phyloP scores from a whole-genome alignment of 2,888 invertebrate species.

The Hydrotaea diabolus region DNA sequence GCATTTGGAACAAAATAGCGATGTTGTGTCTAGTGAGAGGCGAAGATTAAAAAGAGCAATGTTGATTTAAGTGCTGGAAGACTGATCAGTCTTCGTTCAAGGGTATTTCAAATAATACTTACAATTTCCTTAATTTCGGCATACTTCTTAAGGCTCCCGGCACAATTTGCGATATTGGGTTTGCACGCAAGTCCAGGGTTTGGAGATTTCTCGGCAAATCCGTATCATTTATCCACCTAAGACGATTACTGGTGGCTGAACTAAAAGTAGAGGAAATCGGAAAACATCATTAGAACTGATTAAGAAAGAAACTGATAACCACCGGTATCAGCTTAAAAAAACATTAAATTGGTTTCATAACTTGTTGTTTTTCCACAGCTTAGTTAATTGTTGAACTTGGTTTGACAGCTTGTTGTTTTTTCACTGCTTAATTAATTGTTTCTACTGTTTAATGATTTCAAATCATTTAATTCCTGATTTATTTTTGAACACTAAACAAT shows the following conservation, averaged over 20 bases:
- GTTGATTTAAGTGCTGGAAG: too few relatives aligned
- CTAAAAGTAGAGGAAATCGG: slow-evolving; percentile 82
- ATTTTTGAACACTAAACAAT: neutral
- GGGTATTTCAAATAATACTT: slow-evolving; percentile 81
- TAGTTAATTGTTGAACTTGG: neutral
- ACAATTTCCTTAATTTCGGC: slow-evolving; percentile 90
- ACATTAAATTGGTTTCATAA: neutral
- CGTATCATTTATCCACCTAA: slow-evolving; percentile 87
- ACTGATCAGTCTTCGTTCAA: too few relatives aligned
- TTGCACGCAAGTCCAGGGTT: slow-evolving; percentile 90
- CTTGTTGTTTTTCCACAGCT: too few relatives aligned
- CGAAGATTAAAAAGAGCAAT: too few relatives aligned
- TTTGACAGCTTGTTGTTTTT: neutral
- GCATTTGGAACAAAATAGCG: too few relatives aligned
- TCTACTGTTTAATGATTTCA: too few relatives aligned
- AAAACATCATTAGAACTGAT: neutral
- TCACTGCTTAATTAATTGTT: neutral
- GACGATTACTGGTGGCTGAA: slow-evolving; percentile 91
- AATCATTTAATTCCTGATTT: too few relatives aligned
- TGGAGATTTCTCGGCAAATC: slow-evolving; percentile 87
- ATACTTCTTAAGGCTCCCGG: slow-evolving; percentile 88
- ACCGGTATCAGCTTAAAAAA: neutral
- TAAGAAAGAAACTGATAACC: slow-evolving; percentile 38
- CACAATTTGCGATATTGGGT: slow-evolving; percentile 88
- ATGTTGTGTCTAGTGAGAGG: too few relatives aligned